Base-by-base conservation (phyloP, 2,113 vertebrate species). In the Tychaedon coryphoeus region DNA sequence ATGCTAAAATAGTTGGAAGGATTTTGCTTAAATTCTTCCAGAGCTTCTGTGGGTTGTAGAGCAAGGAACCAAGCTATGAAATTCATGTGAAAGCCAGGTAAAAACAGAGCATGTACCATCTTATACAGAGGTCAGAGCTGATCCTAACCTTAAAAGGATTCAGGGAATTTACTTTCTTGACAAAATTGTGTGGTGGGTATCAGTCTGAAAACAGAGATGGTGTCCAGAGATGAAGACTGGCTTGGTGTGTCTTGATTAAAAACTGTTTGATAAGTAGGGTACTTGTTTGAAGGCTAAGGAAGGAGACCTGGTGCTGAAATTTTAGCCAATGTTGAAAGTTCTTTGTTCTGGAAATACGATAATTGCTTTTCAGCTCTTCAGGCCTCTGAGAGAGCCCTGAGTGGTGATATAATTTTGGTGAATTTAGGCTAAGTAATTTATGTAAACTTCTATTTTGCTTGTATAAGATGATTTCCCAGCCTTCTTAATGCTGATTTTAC, bases 21-120 rank as follows among this genome's bases (percentile, higher is more conserved):
- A 95, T 95, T 94, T 90, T 88, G 61, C 54, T 72, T 48, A 50
- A 53, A 78, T 95, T 93, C 73, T 92, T 95, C 36, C 51, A 45
- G 45, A 73, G 75, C 56, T 73, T 22, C 73, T 48, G 31, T 38
- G 19, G 23, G 40, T 64, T 40, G 36, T 33, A 40, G 84, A 65
- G 50, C 50, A 76, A 76, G 26, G 54, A 62, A 70, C 15, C 7
- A 33, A 70, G 62, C 28, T 13, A 22, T 3, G 8, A 70, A 61
- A 36, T 48, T 66, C 16, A 2, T 23, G 14, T 33, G 86, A 54
- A 74, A 82, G 51, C n/a, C 60, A 54, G 42, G 42, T 70, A 9
- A 58, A 80, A 79, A 10, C n/a, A 28, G 19, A 67, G 15, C 33
- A 7, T 0, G 10, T 83, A 19, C 26, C n/a, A 45, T 45, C 45